A percentile compares a stretch with the other conserved stretches of the same genome.
Evolutionary conservation across 92 coral and sea anemone species (phyloP).

Genomic region (Nematostella vectensis): DNA sequence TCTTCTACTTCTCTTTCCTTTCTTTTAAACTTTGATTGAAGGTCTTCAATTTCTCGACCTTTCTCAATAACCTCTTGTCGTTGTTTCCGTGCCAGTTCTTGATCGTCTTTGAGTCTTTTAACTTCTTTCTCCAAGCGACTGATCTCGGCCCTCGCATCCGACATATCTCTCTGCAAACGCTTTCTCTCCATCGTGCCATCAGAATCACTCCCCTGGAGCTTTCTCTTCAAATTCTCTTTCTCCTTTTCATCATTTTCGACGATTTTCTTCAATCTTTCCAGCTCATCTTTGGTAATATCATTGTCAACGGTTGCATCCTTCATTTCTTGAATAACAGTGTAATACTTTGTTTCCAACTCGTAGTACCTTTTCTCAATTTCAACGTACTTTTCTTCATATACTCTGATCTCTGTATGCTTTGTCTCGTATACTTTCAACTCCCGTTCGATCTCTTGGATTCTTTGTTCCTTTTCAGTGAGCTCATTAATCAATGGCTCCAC

Average conservation of each 20-base stretch:
- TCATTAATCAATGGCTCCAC: constrained; percentile 34
- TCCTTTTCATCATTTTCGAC: constrained; percentile 28
- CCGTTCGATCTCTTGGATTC: constrained; percentile 4
- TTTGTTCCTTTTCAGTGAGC: constrained; percentile 13
- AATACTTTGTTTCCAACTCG: constrained; percentile 31
- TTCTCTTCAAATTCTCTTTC: constrained; percentile 20
- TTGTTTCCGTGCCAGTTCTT: constrained; percentile 20
- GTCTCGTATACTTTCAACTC: constrained; percentile 5
- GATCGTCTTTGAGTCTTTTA: no score
- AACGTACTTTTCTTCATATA: constrained; percentile 9
- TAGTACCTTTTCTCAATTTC: constrained; percentile 35
- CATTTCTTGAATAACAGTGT: constrained; percentile 20
- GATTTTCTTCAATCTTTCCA: constrained; percentile 19
- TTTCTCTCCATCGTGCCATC: constrained; percentile 22
- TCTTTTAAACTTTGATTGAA: constrained; percentile 14
- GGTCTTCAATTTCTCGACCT: constrained; percentile 15
- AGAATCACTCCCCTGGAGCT: constrained; percentile 19
- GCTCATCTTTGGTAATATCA: constrained; percentile 19
- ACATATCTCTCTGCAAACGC: constrained; percentile 44
- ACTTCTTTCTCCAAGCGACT: constrained; percentile 39
- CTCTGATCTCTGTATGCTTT: constrained; percentile 4
- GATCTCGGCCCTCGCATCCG: constrained; percentile 38
- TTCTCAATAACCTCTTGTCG: constrained; percentile 22
- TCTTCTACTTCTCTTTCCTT: constrained; percentile 19
- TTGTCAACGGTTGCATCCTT: constrained; percentile 8